Conservation (phyloP, 1,140 invertebrate species). For the Diorhabda elongata region DNA sequence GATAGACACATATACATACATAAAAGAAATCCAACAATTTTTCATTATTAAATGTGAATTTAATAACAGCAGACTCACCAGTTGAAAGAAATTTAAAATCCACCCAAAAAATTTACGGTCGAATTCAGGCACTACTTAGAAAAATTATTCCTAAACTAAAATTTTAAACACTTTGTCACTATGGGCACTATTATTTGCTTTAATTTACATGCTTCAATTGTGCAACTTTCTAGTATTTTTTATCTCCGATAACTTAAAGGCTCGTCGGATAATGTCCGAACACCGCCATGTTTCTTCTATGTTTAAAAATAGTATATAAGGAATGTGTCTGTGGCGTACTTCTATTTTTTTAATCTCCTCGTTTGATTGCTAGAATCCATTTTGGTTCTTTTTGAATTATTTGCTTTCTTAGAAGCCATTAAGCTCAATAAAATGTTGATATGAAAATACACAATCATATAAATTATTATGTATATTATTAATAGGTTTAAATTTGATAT, state of each 20-base stretch:
- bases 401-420: not conserved
- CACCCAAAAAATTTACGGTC: constrained; percentile 17
- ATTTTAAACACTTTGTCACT: not conserved
- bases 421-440: not conserved
- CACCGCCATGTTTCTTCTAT: constrained; percentile 16
- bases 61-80: constrained; percentile 6
- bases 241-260: not conserved
- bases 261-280: constrained; percentile 20
- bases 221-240: not conserved
- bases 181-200: not conserved
- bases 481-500: no score
- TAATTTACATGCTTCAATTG: not conserved
- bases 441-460: not conserved
- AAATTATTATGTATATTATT: not conserved
- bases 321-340: constrained; percentile 14
- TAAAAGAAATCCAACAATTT: no score
- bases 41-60: no score
- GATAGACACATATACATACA: no score
- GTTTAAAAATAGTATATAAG: constrained; percentile 20
- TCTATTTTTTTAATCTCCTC: not conserved
- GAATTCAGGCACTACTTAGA: not conserved
- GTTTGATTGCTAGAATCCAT: not conserved
- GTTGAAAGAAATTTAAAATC: constrained; percentile 18
- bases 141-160: not conserved
- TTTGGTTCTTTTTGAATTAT: not conserved